Conservation (phyloP, 2,888 invertebrate species). For the Scelioninae gen. 2 region DNA sequence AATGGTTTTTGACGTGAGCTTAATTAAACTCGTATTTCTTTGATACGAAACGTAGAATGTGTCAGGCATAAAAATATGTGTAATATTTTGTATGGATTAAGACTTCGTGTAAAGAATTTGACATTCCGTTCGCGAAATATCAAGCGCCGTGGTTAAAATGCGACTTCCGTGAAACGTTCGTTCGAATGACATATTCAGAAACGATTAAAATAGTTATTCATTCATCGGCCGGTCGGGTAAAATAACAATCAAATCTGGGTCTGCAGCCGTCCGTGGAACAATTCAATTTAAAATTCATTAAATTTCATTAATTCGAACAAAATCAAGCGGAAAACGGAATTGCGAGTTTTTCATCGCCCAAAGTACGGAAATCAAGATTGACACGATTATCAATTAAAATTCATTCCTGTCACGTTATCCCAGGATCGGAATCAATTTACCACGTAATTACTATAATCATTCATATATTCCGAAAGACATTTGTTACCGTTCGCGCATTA, state of each 20-base stretch:
- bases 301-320: conserved; percentile 19
- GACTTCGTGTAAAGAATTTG: not conserved
- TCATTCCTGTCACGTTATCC: too few species aligned
- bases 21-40: conserved; percentile 4
- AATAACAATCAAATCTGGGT: conserved; percentile 28
- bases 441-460: too few species aligned
- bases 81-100: conserved; percentile 4
- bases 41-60: conserved; percentile 3
- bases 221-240: not conserved
- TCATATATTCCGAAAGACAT: too few species aligned
- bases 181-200: conserved; percentile 4
- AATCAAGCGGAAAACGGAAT: conserved; percentile 7
- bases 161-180: not conserved
- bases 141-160: too few species aligned
- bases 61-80: conserved; percentile 15
- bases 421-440: too few species aligned
- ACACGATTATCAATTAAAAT: too few species aligned
- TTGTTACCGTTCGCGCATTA: too few species aligned
- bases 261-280: not conserved
- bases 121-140: too few species aligned
- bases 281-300: conserved; percentile 27
- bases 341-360: conserved; percentile 5
- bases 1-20: conserved; percentile 10
- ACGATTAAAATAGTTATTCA: conserved; percentile 21
- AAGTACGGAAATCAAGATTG: too few species aligned